A percentile compares a stretch with the other conserved stretches of the same genome.
phyloP scores from a whole-genome alignment of 2,888 invertebrate species.

The Trissonchulus sp. region DNA sequence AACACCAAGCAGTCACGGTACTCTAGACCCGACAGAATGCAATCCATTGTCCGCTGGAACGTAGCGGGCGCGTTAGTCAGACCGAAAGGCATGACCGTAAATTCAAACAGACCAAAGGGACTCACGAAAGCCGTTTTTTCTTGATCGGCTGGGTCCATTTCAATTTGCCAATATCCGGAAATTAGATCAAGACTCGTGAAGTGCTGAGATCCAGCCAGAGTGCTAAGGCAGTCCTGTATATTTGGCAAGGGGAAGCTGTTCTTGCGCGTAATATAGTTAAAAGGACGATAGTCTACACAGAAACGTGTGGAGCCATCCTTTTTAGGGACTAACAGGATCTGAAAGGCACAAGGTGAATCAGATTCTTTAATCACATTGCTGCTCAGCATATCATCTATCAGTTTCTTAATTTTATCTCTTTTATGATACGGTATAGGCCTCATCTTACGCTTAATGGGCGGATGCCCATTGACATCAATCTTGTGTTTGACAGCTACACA shows the following conservation, averaged over 20 bases:
- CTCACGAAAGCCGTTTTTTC: conserved; percentile 39
- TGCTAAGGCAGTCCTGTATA: background rate
- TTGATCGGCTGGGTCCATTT: conserved; percentile 31
- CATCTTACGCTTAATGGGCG: background rate
- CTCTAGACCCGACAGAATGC: conserved; percentile 33
- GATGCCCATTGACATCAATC: conserved; percentile 8
- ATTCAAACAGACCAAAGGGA: conserved; percentile 40
- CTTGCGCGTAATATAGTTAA: conserved; percentile 1
- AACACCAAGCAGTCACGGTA: conserved; percentile 37
- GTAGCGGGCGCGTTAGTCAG: conserved; percentile 39
- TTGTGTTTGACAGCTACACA: background rate
- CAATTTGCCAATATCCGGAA: conserved; percentile 36
- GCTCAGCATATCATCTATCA: background rate
- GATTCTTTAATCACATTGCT: background rate
- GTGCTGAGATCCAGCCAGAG: conserved; percentile 1
- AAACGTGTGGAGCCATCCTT: background rate
- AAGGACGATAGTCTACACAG: background rate
- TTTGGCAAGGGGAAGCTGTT: conserved; percentile 7
- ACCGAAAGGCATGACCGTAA: conserved; percentile 42
- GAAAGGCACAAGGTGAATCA: background rate
- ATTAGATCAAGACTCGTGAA: conserved; percentile 35
- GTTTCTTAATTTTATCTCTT: background rate
- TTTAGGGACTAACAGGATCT: background rate
- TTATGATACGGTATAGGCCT: background rate
- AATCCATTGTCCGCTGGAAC: conserved; percentile 40